Evolutionary conservation across 2,888 invertebrate genomes (phyloP).

Genomic region (Blastobasis lacticolella): DNA sequence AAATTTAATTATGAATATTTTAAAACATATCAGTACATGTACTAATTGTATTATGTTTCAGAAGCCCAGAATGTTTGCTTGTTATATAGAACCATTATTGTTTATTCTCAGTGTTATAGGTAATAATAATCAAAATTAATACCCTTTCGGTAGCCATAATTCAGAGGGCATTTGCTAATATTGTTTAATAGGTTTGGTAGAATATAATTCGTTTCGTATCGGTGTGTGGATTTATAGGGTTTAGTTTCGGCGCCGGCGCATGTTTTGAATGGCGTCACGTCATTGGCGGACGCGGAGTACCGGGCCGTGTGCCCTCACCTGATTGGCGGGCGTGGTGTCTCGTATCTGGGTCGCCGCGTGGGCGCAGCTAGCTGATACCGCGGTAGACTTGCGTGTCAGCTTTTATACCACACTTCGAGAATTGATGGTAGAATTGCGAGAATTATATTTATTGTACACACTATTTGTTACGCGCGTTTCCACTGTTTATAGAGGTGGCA

Average conservation of each 20-base stretch:
- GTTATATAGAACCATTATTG: too few species aligned
- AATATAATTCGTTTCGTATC: conserved; percentile 46
- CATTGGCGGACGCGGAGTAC: conserved; percentile 62
- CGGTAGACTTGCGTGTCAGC: conserved; percentile 21
- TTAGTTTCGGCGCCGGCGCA: conserved; percentile 55
- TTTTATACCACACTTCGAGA: conserved; percentile 24
- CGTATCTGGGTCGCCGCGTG: conserved; percentile 67
- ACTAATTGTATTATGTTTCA: too few species aligned
- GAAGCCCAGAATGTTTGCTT: too few species aligned
- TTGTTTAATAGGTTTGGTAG: conserved; percentile 43
- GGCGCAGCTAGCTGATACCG: conserved; percentile 41
- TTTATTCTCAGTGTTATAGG: too few species aligned
- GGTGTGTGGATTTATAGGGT: conserved; percentile 47
- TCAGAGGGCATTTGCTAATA: conserved; percentile 49
- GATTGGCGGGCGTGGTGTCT: conserved; percentile 39
- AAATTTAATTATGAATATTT: too few species aligned
- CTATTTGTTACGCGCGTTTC: too few species aligned
- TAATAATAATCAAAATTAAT: too few species aligned
- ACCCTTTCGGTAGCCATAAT: conserved; percentile 20
- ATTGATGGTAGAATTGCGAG: conserved; percentile 1
- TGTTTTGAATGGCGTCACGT: conserved; percentile 56
- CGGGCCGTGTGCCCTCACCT: background rate
- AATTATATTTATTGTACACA: background rate
- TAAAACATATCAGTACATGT: too few species aligned
- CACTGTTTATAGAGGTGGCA: too few species aligned